phyloP scores from a whole-genome alignment of 2,113 vertebrate genomes.

The Oplegnathus fasciatus region DNA sequence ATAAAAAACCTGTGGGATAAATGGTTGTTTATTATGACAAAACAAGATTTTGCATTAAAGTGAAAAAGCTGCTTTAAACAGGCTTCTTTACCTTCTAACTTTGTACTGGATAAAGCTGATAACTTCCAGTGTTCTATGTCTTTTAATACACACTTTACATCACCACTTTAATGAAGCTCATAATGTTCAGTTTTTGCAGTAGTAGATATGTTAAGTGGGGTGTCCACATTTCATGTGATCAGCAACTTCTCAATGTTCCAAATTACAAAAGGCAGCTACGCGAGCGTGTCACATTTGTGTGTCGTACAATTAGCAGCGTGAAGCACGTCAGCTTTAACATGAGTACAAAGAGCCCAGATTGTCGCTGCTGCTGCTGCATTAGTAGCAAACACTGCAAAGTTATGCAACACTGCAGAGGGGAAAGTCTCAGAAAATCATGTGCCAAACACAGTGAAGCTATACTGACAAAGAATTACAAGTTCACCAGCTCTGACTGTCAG shows the following conservation, averaged over 20 bases:
- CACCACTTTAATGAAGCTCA: not conserved
- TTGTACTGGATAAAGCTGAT: not conserved
- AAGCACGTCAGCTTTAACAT: conserved; percentile 3
- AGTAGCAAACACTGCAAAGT: conserved; percentile 35
- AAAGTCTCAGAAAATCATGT: too few relatives aligned
- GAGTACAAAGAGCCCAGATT: not conserved
- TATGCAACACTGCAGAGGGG: conserved; percentile 44
- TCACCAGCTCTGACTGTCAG: too few relatives aligned
- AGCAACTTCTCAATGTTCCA: not conserved
- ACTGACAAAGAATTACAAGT: too few relatives aligned
- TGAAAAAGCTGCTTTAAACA: not conserved
- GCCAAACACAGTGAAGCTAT: too few relatives aligned
- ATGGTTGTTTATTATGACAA: conserved; percentile 48
- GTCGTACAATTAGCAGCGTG: not conserved
- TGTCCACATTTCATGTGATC: too few relatives aligned
- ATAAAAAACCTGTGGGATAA: conserved; percentile 56
- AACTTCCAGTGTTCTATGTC: not conserved
- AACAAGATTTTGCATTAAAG: conserved; percentile 25
- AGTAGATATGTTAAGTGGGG: not conserved
- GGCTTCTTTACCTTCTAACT: not conserved
- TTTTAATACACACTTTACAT: not conserved
- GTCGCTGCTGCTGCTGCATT: not conserved
- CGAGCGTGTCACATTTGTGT: not conserved
- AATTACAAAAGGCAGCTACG: too few relatives aligned
- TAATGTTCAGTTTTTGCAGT: too few relatives aligned